These are phyloP conservation scores for Vidua macroura DNA, from an alignment of 2,113 vertebrate genomes.

Conservation along the genomic window DNA sequence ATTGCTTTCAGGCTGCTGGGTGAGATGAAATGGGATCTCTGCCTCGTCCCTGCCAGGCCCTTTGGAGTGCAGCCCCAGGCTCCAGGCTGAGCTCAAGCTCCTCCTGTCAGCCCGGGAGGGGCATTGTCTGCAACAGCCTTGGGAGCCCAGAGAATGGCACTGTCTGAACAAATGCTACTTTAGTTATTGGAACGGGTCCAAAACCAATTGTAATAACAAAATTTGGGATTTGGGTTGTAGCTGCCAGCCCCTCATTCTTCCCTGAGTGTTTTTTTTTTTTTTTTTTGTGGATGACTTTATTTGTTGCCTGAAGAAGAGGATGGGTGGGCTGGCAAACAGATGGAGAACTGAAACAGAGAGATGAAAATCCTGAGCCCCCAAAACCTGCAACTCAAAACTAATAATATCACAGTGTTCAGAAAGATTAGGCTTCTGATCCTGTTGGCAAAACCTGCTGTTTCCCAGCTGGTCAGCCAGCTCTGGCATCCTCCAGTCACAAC, in stretches of 20 bases:
- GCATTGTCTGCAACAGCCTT: not conserved
- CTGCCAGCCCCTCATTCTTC: not conserved
- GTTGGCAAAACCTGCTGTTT: slow-evolving; percentile 4
- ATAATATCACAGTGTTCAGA: not conserved
- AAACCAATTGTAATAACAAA: not conserved
- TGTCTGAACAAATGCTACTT: not conserved
- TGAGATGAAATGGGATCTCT: not conserved
- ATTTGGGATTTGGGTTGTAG: not conserved
- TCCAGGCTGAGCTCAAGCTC: not conserved
- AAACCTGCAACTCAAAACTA: not conserved
- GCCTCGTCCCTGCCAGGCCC: not conserved
- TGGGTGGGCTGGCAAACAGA: not conserved
- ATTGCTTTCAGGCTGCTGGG: not conserved
- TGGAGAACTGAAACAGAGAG: not conserved
- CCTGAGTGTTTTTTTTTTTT: not conserved
- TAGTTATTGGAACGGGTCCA: not conserved
- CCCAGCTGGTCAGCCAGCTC: slow-evolving; percentile 27
- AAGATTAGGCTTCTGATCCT: slow-evolving; percentile 32
- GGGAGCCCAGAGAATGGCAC: not conserved
- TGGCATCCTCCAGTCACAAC: slow-evolving; percentile 3
- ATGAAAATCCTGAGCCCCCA: not conserved
- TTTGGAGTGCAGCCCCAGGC: not conserved
- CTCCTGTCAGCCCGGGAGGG: not conserved
- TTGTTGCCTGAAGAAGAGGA: not conserved
- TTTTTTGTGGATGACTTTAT: not conserved